These are phyloP conservation scores for Sarcophaga caerulescens DNA, from an alignment of 2,888 invertebrate species.

Conservation along the genomic window DNA sequence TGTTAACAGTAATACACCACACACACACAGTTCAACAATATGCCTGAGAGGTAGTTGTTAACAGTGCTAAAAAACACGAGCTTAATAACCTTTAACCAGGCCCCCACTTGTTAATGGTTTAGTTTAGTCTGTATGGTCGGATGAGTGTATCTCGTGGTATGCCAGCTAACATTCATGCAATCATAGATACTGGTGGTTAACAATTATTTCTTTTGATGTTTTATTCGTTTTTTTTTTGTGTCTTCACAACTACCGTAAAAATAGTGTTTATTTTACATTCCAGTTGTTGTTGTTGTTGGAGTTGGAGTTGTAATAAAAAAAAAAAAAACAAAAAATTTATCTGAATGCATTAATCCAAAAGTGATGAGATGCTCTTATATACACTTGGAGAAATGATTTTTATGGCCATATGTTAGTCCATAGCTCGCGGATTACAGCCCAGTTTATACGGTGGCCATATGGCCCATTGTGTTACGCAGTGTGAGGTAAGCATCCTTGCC, in stretches of 20 bases:
- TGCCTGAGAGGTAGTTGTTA: conserved; percentile 33
- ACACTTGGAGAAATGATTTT: background rate
- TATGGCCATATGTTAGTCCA: background rate
- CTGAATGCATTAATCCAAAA: background rate
- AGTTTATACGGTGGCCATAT: too few species aligned
- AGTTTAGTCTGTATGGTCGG: background rate
- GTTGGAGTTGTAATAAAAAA: background rate
- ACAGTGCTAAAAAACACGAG: conserved; percentile 54
- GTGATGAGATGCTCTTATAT: background rate
- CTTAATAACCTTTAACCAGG: conserved; percentile 64
- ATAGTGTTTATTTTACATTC: background rate
- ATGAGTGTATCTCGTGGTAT: background rate
- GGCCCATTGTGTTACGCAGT: too few species aligned
- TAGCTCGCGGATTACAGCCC: too few species aligned
- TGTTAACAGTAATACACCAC: background rate
- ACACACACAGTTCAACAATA: background rate
- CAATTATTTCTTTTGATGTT: conserved; percentile 1
- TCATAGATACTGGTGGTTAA: conserved; percentile 2
- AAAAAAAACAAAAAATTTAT: background rate
- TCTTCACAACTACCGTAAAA: too few species aligned
- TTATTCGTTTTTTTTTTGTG: background rate
- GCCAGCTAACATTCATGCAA: background rate
- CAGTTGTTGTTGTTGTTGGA: background rate
- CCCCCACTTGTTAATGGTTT: conserved; percentile 47
- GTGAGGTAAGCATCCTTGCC: too few species aligned